Percentiles rank a stretch among this genome's conserved stretches.
These are phyloP conservation scores for Montipora efflorescens DNA, from an alignment of 64 coral and sea anemone species.

Conservation along the genomic window DNA sequence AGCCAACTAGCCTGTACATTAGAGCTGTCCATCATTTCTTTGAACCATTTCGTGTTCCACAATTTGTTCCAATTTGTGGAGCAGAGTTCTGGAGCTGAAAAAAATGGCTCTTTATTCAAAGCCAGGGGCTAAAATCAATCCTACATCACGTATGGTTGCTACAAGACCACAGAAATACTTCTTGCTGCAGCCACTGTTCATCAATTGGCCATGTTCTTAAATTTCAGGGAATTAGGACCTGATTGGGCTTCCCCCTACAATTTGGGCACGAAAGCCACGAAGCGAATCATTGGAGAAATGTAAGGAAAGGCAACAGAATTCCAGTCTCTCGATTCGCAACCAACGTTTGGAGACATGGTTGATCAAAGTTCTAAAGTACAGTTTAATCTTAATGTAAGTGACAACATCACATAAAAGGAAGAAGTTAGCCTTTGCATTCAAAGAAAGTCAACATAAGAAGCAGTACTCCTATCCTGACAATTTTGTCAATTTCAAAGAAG, in stretches of 20 bases:
- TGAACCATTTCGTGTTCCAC: background rate
- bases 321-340: constrained; percentile 58
- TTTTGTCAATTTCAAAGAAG: constrained; percentile 25
- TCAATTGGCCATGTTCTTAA: constrained; percentile 62
- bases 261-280: constrained; percentile 43
- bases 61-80: constrained; percentile 37
- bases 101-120: constrained; percentile 34
- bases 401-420: too few species aligned
- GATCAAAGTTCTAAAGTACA: constrained; percentile 57
- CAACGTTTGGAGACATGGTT: constrained; percentile 57
- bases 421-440: too few species aligned
- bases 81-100: background rate
- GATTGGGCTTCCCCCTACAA: constrained; percentile 37
- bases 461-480: too few species aligned
- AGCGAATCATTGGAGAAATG: constrained; percentile 69
- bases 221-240: constrained; percentile 43
- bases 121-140: constrained; percentile 18
- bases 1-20: constrained; percentile 62
- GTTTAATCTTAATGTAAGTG: constrained; percentile 51
- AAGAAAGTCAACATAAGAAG: too few species aligned
- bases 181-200: constrained; percentile 60
- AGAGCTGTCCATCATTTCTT: constrained; percentile 25
- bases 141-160: constrained; percentile 10
- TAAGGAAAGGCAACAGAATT: constrained; percentile 59
- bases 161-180: constrained; percentile 34